These are phyloP conservation scores for Fragum fragum DNA, from an alignment of 2,888 invertebrate species.

Conservation along the genomic window DNA sequence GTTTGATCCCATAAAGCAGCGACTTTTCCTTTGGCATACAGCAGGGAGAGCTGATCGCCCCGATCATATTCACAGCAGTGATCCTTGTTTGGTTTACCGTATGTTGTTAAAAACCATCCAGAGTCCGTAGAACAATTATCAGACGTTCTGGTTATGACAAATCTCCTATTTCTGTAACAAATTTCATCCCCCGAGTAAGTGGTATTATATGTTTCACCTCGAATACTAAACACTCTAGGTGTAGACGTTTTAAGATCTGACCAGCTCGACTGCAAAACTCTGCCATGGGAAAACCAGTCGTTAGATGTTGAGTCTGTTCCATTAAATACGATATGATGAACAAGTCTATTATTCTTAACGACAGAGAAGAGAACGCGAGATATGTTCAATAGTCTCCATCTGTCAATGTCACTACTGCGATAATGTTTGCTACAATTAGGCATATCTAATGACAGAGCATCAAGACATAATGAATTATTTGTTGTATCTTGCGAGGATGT, in stretches of 20 bases:
- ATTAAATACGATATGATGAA: conserved; percentile 11
- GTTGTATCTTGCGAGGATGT: background rate
- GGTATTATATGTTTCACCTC: background rate
- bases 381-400: background rate
- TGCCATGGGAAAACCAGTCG: background rate
- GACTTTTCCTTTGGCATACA: background rate
- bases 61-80: background rate
- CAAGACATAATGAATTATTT: background rate
- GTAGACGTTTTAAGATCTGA: background rate
- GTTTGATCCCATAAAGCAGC: background rate
- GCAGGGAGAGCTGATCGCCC: background rate
- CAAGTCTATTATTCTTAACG: background rate
- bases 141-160: background rate
- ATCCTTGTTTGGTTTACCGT: background rate
- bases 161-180: background rate
- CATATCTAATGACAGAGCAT: background rate
- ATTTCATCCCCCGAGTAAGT: background rate
- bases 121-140: background rate
- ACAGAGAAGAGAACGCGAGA: conserved; percentile 11
- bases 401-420: background rate
- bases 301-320: background rate
- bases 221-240: background rate
- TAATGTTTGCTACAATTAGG: background rate
- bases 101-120: conserved; percentile 12
- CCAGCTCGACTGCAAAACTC: conserved; percentile 19